Percentiles rank a stretch among this genome's conserved stretches.
phyloP scores from a whole-genome alignment of 2,888 invertebrate genomes.

The Dryomyza anilis region DNA sequence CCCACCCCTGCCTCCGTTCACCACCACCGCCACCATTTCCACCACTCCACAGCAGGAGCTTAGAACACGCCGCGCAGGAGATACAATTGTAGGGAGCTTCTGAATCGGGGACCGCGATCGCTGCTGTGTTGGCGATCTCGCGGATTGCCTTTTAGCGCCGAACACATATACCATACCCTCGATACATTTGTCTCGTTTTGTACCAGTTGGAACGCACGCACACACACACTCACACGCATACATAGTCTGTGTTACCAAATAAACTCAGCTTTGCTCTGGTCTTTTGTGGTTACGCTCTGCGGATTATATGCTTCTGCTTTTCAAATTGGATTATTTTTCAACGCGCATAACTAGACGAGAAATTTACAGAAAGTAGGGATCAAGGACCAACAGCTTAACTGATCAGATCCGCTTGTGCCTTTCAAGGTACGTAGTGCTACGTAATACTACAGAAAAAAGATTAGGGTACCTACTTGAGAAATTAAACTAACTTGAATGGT shows the following conservation, averaged over 20 bases:
- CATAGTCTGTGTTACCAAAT: no score
- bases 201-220: not conserved
- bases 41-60: not conserved
- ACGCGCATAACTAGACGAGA: not conserved
- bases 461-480: no score
- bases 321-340: conserved; percentile 8
- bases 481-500: no score
- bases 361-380: no score
- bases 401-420: no score
- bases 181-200: not conserved
- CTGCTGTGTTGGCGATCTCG: conserved; percentile 32
- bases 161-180: not conserved
- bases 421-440: no score
- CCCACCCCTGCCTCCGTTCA: conserved; percentile 14
- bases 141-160: conserved; percentile 11
- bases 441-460: no score
- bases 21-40: not conserved
- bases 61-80: conserved; percentile 3
- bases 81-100: conserved; percentile 54
- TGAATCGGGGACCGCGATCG: conserved; percentile 43
- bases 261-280: no score
- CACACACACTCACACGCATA: not conserved
- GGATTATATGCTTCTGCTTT: conserved; percentile 17
- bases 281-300: conserved; percentile 13
- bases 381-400: no score